Conservation (phyloP, 2,888 invertebrate species). For the Nephrocerus scutellatus region DNA sequence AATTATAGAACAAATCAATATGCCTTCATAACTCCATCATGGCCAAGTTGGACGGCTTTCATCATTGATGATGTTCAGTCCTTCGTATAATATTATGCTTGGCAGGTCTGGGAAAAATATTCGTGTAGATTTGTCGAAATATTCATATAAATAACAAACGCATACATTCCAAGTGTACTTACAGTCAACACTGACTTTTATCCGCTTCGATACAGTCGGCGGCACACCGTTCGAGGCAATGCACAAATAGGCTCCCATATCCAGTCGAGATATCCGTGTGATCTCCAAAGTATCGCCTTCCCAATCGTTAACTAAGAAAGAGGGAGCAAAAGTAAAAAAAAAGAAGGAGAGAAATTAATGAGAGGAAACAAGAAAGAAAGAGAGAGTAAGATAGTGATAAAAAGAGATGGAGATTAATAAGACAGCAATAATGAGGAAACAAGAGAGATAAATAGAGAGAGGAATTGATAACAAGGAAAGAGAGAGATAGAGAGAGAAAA, state of each 20-base stretch:
- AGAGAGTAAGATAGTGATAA: not conserved
- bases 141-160: too few species aligned
- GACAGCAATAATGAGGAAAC: not conserved
- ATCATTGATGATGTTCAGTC: too few species aligned
- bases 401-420: not conserved
- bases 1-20: too few species aligned
- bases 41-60: too few species aligned
- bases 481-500: not conserved
- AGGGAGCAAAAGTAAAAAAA: constrained; percentile 28
- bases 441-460: constrained; percentile 26
- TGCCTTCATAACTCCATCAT: too few species aligned
- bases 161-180: too few species aligned
- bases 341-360: constrained; percentile 7
- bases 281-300: constrained; percentile 80
- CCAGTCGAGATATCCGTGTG: constrained; percentile 74
- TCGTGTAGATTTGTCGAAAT: too few species aligned
- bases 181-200: constrained; percentile 92
- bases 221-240: constrained; percentile 85
- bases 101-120: too few species aligned
- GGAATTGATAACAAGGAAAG: not conserved
- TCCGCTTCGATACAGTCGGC: constrained; percentile 83
- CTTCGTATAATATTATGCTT: too few species aligned
- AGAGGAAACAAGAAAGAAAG: not conserved
- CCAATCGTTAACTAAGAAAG: constrained; percentile 82
- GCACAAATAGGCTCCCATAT: constrained; percentile 89